phyloP scores from a whole-genome alignment of 2,797 vertebrate genomes.

The Prionace glauca region DNA sequence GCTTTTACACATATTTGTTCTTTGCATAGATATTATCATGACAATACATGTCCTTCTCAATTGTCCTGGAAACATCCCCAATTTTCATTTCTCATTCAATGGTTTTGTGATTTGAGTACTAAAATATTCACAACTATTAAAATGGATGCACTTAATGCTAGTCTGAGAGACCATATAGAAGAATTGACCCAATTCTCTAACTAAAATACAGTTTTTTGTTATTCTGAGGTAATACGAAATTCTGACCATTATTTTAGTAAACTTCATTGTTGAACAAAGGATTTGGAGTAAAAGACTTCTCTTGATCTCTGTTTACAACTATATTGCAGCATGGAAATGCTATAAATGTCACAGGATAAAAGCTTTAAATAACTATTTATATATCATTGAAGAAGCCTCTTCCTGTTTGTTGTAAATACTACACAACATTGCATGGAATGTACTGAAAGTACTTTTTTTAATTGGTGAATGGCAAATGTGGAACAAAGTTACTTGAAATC shows the following conservation, averaged over 20 bases:
- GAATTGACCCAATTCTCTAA: background rate
- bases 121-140: background rate
- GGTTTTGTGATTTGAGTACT: background rate
- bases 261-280: too few relatives aligned
- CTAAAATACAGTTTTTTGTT: too few relatives aligned
- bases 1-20: background rate
- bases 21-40: background rate
- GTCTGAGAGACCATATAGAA: background rate
- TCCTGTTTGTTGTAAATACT: background rate
- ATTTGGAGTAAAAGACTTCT: background rate
- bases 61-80: background rate
- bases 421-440: background rate
- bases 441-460: background rate
- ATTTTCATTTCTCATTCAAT: too few relatives aligned
- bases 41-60: background rate
- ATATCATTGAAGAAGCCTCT: background rate
- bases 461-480: constrained; percentile 16
- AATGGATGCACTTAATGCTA: background rate
- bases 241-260: background rate
- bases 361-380: constrained; percentile 10
- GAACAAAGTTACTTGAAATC: background rate
- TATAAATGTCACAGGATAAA: background rate
- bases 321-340: background rate
- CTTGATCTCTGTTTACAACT: background rate
- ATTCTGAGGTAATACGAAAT: background rate